These are phyloP conservation scores for Arctopsyche grandis DNA, from an alignment of 1,140 invertebrate genomes.

Conservation along the genomic window DNA sequence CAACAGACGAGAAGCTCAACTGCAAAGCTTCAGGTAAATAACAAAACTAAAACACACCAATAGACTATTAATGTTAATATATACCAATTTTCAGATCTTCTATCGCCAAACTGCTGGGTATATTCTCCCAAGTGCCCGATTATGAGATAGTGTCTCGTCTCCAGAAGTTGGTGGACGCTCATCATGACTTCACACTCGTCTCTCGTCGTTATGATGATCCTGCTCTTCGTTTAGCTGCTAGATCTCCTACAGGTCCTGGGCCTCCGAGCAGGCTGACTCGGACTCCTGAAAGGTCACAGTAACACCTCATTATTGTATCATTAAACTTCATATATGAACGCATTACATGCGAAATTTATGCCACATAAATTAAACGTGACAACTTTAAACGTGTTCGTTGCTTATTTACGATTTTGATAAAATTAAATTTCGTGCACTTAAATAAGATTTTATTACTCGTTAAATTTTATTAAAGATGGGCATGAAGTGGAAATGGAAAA, in stretches of 20 bases:
- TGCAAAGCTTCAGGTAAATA: constrained; percentile 74
- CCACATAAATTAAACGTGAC: too few relatives aligned
- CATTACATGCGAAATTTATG: background rate
- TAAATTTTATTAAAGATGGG: too few relatives aligned
- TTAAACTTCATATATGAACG: background rate
- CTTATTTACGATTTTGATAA: constrained; percentile 12
- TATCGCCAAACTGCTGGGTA: constrained; percentile 67
- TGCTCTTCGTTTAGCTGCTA: constrained; percentile 65
- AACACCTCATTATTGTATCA: background rate
- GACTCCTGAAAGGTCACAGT: constrained; percentile 65
- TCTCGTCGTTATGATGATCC: constrained; percentile 77
- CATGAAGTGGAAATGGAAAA: too few relatives aligned
- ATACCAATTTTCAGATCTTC: constrained; percentile 58
- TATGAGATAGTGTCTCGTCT: constrained; percentile 80
- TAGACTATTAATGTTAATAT: background rate
- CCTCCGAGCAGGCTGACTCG: constrained; percentile 66
- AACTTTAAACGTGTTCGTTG: background rate
- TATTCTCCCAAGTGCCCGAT: constrained; percentile 76
- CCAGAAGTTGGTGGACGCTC: constrained; percentile 79
- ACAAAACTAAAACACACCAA: background rate
- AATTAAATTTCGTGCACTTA: background rate
- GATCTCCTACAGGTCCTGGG: constrained; percentile 63
- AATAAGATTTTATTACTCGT: constrained; percentile 12
- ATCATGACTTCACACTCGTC: constrained; percentile 80
- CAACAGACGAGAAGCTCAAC: constrained; percentile 76